phyloP scores from a whole-genome alignment of 2,888 invertebrate species.

The Myopa tessellatipennis region DNA sequence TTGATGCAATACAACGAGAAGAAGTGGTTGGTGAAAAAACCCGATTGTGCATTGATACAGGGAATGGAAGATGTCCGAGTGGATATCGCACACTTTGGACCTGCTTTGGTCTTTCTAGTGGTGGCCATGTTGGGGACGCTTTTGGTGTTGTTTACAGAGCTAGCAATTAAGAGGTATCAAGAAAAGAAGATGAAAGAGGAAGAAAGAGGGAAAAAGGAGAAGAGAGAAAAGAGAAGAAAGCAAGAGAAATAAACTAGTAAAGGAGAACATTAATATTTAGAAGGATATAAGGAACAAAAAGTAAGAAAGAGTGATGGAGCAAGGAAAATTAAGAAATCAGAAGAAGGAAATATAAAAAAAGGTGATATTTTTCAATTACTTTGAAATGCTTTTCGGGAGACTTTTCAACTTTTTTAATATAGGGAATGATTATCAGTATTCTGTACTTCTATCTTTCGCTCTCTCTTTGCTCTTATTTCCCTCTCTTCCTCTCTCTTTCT shows the following conservation, averaged over 20 bases:
- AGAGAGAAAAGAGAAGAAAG: background rate
- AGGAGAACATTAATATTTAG: no score
- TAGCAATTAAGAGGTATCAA: constrained; percentile 39
- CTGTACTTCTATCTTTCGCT: no score
- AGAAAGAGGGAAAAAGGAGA: background rate
- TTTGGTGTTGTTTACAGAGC: constrained; percentile 52
- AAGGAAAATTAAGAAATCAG: background rate
- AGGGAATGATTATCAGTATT: no score
- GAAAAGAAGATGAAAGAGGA: background rate
- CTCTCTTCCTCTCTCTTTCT: background rate
- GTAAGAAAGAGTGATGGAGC: background rate
- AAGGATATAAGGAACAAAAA: no score
- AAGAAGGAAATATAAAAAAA: background rate
- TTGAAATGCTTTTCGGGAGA: background rate
- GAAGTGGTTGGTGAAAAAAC: constrained; percentile 55
- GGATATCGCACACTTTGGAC: constrained; percentile 62
- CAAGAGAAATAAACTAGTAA: no score
- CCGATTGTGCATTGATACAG: constrained; percentile 57
- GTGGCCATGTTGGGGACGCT: constrained; percentile 55
- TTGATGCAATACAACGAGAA: constrained; percentile 56
- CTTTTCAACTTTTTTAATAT: no score
- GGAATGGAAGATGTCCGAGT: constrained; percentile 57
- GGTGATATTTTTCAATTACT: background rate
- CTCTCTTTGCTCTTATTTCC: no score
- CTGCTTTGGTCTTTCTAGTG: constrained; percentile 57